phyloP scores from a whole-genome alignment of 2,797 vertebrate species.

The Tragelaphus oryx region DNA sequence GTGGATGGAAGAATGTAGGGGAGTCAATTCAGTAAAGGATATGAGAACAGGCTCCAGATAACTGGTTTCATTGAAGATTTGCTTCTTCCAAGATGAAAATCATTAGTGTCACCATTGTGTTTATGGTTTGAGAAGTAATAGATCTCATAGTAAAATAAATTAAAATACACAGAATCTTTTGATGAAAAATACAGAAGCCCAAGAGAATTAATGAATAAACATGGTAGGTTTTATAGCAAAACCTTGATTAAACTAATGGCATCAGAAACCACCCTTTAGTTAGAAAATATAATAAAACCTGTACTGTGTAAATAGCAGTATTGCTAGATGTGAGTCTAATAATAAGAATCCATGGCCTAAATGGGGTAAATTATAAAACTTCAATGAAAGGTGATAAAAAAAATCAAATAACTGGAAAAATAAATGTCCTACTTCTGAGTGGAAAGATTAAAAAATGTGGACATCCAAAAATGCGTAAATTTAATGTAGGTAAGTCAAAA shows the following conservation, averaged over 20 bases:
- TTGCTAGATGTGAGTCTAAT: background rate
- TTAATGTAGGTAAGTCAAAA: background rate
- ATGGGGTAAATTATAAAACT: background rate
- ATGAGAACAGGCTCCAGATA: background rate
- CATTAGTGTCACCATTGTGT: background rate
- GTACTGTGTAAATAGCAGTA: background rate
- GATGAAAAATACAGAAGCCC: background rate
- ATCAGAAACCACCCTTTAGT: background rate
- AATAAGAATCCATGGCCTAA: background rate
- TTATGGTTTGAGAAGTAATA: background rate
- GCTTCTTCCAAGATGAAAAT: background rate
- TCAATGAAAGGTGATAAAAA: background rate
- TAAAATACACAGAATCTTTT: background rate
- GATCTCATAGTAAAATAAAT: background rate
- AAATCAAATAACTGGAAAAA: background rate
- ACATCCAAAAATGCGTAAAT: background rate
- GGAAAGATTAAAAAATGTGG: background rate
- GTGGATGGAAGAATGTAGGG: background rate
- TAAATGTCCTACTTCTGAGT: background rate
- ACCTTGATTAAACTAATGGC: background rate
- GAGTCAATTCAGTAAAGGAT: too few relatives aligned
- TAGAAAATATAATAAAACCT: conserved; percentile 2
- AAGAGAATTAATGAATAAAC: background rate
- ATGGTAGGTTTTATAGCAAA: background rate
- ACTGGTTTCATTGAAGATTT: background rate